Conservation (phyloP, 2,113 vertebrate species). For the Calonectris borealis region DNA sequence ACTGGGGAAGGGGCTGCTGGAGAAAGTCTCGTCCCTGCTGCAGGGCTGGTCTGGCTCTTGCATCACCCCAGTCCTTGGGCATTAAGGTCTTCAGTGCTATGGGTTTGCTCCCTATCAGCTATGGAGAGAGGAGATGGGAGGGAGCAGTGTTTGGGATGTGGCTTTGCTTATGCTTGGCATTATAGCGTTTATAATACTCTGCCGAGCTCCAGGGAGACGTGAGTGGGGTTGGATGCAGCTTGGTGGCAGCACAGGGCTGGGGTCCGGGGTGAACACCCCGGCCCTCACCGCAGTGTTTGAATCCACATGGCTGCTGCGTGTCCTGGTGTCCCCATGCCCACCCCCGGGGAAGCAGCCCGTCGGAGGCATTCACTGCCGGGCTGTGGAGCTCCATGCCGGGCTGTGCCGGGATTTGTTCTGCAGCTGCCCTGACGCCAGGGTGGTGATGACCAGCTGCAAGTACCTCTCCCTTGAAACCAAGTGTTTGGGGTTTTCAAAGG, state of each 20-base stretch:
- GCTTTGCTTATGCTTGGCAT: background rate
- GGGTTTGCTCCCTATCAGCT: background rate
- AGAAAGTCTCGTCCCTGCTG: background rate
- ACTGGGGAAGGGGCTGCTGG: background rate
- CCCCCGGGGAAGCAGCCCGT: background rate
- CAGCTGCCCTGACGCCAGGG: background rate
- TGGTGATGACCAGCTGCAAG: background rate
- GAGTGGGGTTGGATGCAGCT: background rate
- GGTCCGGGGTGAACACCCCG: background rate
- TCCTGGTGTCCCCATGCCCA: background rate
- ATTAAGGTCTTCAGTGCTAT: fast-evolving
- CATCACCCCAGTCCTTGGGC: background rate
- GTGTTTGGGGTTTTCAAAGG: background rate
- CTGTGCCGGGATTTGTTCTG: background rate
- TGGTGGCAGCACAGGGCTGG: background rate
- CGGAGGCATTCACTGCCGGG: background rate
- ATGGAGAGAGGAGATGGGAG: background rate
- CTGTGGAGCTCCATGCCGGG: fast-evolving
- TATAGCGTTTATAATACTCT: background rate
- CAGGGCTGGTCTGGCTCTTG: background rate
- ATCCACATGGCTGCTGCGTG: background rate
- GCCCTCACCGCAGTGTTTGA: background rate
- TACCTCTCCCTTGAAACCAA: background rate
- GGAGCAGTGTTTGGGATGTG: background rate
- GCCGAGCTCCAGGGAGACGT: fast-evolving